Conservation (phyloP, 2,888 invertebrate species). For the Trissolcus brochymenae region DNA sequence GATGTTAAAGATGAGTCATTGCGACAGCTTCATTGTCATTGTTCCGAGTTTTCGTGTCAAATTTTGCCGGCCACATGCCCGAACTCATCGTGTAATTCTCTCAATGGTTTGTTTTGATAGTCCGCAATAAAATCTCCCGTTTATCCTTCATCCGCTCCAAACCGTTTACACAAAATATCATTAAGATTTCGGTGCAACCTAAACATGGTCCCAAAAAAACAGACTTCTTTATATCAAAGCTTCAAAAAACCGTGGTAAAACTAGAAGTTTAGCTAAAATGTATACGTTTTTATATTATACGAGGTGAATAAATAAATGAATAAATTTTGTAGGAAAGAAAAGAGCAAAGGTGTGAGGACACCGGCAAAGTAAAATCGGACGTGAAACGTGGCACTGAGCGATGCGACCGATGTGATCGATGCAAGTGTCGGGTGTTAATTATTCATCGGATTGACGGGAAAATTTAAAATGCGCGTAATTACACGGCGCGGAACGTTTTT, state of each 20-base stretch:
- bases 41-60: conserved; percentile 48
- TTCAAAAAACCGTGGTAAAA: no score
- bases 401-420: conserved; percentile 13
- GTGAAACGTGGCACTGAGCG: background rate
- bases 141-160: background rate
- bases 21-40: conserved; percentile 51
- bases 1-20: conserved; percentile 42
- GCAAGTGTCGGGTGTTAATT: conserved; percentile 22
- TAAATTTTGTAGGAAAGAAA: no score
- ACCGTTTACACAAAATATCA: no score
- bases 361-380: background rate
- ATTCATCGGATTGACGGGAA: conserved; percentile 16
- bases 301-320: no score
- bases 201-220: background rate
- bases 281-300: no score
- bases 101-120: conserved; percentile 2
- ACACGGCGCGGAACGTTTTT: conserved; percentile 30
- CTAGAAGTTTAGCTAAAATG: no score
- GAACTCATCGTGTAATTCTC: conserved; percentile 3
- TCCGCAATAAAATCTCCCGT: conserved; percentile 6
- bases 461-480: conserved; percentile 31
- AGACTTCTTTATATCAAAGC: no score
- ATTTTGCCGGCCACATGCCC: conserved; percentile 32
- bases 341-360: no score
- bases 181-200: no score